A percentile compares a stretch with the other conserved stretches of the same genome.
These are phyloP conservation scores for Tyrannus savana DNA, from an alignment of 2,113 vertebrate species.

Conservation along the genomic window DNA sequence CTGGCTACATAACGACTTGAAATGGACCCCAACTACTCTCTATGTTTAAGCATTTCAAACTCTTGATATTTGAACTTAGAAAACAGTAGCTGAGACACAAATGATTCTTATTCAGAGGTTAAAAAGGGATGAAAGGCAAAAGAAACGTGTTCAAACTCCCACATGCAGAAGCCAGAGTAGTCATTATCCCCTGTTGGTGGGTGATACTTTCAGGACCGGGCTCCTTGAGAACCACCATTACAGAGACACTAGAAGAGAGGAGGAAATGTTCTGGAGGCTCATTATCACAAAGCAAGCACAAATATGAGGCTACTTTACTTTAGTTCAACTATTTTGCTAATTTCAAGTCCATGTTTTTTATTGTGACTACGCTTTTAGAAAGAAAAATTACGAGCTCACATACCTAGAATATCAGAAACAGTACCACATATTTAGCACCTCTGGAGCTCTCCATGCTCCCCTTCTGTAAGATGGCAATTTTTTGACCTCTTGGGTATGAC, in stretches of 20 bases:
- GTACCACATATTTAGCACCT: background rate
- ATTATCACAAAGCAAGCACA: background rate
- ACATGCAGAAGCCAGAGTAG: background rate
- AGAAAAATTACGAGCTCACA: background rate
- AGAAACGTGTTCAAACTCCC: background rate
- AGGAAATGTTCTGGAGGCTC: background rate
- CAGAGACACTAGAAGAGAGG: background rate
- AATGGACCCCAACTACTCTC: background rate
- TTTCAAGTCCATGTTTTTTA: background rate
- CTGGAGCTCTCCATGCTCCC: background rate
- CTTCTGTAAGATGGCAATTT: background rate
- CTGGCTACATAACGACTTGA: background rate
- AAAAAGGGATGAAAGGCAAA: background rate
- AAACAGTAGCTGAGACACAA: background rate
- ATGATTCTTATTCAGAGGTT: background rate
- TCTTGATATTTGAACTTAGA: background rate
- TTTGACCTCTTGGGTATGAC: background rate
- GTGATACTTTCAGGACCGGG: background rate
- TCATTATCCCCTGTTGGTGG: rapidly evolving
- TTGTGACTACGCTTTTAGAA: background rate
- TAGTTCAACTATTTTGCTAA: background rate
- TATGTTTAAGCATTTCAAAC: background rate
- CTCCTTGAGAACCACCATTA: background rate
- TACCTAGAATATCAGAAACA: background rate
- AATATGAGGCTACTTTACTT: background rate